Conservation (phyloP, 2,888 invertebrate species). For the Pardosa pseudoannulata region DNA sequence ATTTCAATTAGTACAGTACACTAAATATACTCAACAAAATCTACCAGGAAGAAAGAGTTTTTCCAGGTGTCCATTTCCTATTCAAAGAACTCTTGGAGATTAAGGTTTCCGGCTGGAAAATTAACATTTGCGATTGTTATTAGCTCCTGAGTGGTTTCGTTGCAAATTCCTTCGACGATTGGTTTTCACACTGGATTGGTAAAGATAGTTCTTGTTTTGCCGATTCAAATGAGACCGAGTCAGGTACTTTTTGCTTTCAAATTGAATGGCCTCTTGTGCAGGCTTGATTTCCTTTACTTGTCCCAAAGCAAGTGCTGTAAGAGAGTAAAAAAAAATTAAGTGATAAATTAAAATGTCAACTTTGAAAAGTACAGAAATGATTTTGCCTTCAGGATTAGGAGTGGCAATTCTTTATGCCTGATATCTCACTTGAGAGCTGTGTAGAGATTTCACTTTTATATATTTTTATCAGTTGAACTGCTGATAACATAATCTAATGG, state of each 20-base stretch:
- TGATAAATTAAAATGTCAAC: no score
- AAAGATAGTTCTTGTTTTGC: conserved; percentile 59
- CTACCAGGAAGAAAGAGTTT: no score
- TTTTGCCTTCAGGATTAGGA: no score
- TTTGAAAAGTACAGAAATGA: no score
- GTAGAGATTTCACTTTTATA: no score
- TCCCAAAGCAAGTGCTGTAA: conserved; percentile 18
- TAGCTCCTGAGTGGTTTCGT: conserved; percentile 56
- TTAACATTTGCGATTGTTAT: conserved; percentile 61
- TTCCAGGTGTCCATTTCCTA: neutral
- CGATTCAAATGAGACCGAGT: conserved; percentile 41
- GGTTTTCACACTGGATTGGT: conserved; percentile 44
- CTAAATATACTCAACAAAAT: no score
- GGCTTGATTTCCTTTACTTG: conserved; percentile 46
- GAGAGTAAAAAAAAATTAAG: neutral
- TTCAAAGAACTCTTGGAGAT: neutral
- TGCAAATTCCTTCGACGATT: conserved; percentile 46
- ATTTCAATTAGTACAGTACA: no score
- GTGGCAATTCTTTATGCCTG: no score
- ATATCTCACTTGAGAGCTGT: no score
- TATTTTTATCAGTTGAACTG: no score
- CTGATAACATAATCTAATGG: no score
- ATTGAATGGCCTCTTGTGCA: conserved; percentile 28
- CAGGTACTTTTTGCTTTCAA: conserved; percentile 22
- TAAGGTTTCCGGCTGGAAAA: no score